Evolutionary conservation across 2,888 invertebrate genomes (phyloP), one percentile per base, ranked within the genome.

Genomic region (Magallana nippona): DNA sequence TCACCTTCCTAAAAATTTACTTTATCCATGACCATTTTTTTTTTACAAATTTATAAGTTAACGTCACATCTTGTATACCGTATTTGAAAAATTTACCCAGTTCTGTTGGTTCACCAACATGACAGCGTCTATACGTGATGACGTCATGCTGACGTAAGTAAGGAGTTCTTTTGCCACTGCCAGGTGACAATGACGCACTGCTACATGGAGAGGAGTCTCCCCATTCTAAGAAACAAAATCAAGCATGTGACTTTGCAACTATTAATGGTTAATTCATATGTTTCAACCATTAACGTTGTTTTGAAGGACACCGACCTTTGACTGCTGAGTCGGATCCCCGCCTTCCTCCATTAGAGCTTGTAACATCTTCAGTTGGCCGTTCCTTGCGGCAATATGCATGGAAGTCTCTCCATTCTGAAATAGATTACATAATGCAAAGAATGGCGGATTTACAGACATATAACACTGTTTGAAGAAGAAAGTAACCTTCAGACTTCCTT

Each of bases 161-260:
- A 99, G 97, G 77, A 99, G 95, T 93, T 98, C 97, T 83, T 96
- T 96, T 0, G 98, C 98, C 0, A 98, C 97, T 87, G 97, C 97
- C 55, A 97, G 97, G 87, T 95, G 95, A 87, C 95, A 95, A 88
- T 95, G 92, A 86, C 97, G 96, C 91, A 98, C 98, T 2, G 99
- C 98, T 94, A 99, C 96, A 93, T 99, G 99, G 19, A 99, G 95
- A 0, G 99, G 97, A 0, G 98, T 99, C 95, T 99, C 99, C 1
- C 99, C 98, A 92, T 95, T 96, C 98, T 98, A 44, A 44, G 8
- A 8, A 44, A 44, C 44, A 44, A 44, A 44, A 5, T 44, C 44
- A 44, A 44, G 44, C 44, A 44, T 44, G 5, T 0, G 44, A 56
- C n/a, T 55, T 8, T 17, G 13, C 17, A n/a, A 13, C 2, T 15